These are phyloP conservation scores for Oncorhynchus tshawytscha DNA, from an alignment of 2,113 vertebrate species.

Conservation along the genomic window DNA sequence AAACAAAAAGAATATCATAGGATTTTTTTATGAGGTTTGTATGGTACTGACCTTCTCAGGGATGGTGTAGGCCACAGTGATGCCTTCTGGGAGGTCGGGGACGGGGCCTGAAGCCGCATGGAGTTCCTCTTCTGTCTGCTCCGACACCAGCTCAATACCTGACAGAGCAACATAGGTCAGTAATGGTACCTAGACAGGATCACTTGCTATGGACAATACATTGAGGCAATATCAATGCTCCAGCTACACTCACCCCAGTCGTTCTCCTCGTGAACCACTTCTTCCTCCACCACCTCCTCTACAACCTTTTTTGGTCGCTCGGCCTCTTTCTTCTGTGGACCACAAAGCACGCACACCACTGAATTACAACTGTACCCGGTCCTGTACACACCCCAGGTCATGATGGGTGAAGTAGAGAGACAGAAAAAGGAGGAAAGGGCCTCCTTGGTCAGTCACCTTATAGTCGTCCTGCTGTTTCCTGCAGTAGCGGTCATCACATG, in stretches of 20 bases:
- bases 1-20: not conserved
- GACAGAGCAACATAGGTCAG: not conserved
- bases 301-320: constrained; percentile 75
- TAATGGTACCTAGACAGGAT: not conserved
- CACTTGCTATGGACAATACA: no score
- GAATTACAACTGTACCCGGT: no score
- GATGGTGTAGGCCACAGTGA: constrained; percentile 91
- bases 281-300: constrained; percentile 72
- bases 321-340: constrained; percentile 80
- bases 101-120: constrained; percentile 80
- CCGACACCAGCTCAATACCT: constrained; percentile 94
- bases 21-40: not conserved
- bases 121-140: constrained; percentile 86
- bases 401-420: not conserved
- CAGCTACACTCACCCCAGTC: constrained; percentile 82
- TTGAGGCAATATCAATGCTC: not conserved
- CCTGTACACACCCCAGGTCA: no score
- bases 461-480: constrained; percentile 85
- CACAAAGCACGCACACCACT: not conserved
- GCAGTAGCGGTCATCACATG: constrained; percentile 87
- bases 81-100: constrained; percentile 89
- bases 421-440: not conserved
- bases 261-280: constrained; percentile 89
- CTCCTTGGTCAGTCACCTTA: constrained; percentile 64
- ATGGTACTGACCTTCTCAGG: constrained; percentile 78